Evolutionary conservation across 2,888 invertebrate genomes (phyloP).

Genomic region (Lydus trimaculatus): DNA sequence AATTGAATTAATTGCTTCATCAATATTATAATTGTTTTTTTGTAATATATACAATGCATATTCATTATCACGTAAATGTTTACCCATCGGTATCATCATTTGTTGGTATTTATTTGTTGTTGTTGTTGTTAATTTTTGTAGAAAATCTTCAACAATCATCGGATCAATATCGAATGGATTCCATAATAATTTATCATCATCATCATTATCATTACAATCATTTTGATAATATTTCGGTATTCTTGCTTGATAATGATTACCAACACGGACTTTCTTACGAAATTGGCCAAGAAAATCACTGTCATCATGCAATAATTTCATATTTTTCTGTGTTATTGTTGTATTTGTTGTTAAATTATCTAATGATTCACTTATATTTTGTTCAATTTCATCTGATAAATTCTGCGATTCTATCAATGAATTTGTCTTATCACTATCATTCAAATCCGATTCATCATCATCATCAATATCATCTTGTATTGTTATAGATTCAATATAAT

Average conservation of each 20-base stretch:
- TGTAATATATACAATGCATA: conserved; percentile 27
- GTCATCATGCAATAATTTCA: conserved; percentile 11
- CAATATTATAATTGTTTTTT: conserved; percentile 18
- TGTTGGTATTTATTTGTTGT: too few relatives aligned
- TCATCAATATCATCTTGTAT: background rate
- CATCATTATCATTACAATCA: conserved; percentile 13
- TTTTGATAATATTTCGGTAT: conserved; percentile 25
- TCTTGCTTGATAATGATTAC: conserved; percentile 31
- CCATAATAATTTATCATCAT: conserved; percentile 25
- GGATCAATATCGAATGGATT: conserved; percentile 22
- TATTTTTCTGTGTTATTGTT: background rate
- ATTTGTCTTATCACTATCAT: background rate
- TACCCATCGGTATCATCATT: conserved; percentile 26
- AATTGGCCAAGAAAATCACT: conserved; percentile 19
- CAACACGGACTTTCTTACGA: conserved; percentile 23
- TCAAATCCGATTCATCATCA: background rate
- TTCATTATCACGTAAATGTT: conserved; percentile 26
- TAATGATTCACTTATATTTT: conserved; percentile 22
- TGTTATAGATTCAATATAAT: background rate
- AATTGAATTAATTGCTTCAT: conserved; percentile 16
- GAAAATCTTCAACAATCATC: conserved; percentile 21
- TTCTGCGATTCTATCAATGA: background rate
- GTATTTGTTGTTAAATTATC: conserved; percentile 22
- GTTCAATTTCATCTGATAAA: conserved; percentile 16
- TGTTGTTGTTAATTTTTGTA: conserved; percentile 16